These are phyloP conservation scores for Dascillus cervinus DNA, from an alignment of 2,888 invertebrate genomes.

Conservation along the genomic window DNA sequence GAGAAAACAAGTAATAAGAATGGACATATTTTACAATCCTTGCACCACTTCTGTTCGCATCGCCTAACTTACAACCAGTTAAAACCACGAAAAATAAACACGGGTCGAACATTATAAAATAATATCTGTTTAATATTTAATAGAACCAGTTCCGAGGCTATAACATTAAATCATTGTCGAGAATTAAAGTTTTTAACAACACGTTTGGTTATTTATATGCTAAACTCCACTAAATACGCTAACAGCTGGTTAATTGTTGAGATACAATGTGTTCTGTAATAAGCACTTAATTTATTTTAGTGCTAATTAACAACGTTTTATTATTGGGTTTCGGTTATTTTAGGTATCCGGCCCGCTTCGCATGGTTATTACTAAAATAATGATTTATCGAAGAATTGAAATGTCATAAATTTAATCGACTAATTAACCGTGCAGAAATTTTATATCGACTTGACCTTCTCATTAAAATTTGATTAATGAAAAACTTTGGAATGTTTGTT, in stretches of 20 bases:
- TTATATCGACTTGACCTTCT: too few species aligned
- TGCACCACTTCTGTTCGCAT: slow-evolving; percentile 29
- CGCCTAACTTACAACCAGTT: slow-evolving; percentile 19
- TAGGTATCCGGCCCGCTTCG: too few species aligned
- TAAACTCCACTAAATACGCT: slow-evolving; percentile 30
- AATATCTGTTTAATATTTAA: slow-evolving; percentile 39
- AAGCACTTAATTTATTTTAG: slow-evolving; percentile 37
- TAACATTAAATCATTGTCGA: slow-evolving; percentile 38
- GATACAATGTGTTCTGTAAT: slow-evolving; percentile 37
- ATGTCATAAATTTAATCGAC: too few species aligned
- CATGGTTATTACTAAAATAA: too few species aligned
- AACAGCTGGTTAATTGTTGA: slow-evolving; percentile 37
- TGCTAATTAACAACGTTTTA: slow-evolving; percentile 30
- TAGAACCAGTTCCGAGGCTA: slow-evolving; percentile 33
- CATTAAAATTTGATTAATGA: too few species aligned
- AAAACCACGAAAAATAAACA: slow-evolving; percentile 29
- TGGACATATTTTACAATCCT: slow-evolving; percentile 29
- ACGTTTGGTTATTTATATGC: slow-evolving; percentile 35
- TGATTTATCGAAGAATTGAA: too few species aligned
- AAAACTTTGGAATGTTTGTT: too few species aligned
- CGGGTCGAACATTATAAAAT: slow-evolving; percentile 32
- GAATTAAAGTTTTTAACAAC: slow-evolving; percentile 36
- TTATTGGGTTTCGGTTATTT: slow-evolving; percentile 7
- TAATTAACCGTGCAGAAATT: too few species aligned
- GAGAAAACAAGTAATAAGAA: slow-evolving; percentile 26